Evolutionary conservation across 2,113 vertebrate species (phyloP).

Genomic region (Ornithorhynchus anatinus): DNA sequence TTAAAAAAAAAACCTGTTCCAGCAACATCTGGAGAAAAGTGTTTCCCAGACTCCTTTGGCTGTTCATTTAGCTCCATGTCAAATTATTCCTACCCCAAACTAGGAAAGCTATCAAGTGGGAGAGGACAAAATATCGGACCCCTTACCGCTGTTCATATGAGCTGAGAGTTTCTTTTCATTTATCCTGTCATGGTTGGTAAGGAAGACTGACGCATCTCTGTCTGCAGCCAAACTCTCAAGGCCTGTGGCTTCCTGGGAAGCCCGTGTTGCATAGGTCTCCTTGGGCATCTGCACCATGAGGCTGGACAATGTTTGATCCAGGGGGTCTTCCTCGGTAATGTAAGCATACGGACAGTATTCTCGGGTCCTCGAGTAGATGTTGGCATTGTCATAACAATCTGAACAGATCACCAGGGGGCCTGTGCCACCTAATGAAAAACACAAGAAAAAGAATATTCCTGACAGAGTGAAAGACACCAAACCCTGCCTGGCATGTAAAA

Average conservation of each 20-base stretch:
- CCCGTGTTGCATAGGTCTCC: constrained; percentile 55
- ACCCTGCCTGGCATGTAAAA: neutral
- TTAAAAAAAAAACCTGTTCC: too few species aligned
- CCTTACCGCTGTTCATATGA: constrained; percentile 75
- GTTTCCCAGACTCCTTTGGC: too few species aligned
- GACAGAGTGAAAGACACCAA: neutral
- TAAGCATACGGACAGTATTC: constrained; percentile 93
- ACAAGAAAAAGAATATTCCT: neutral
- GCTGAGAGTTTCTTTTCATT: constrained; percentile 65
- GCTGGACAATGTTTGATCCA: constrained; percentile 78
- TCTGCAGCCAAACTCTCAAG: constrained; percentile 72
- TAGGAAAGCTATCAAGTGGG: neutral
- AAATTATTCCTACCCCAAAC: too few species aligned
- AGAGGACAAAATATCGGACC: neutral
- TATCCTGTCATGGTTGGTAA: constrained; percentile 73
- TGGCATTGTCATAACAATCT: constrained; percentile 95
- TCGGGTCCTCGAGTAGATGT: constrained; percentile 89
- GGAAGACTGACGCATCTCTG: constrained; percentile 73
- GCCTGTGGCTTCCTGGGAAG: constrained; percentile 61
- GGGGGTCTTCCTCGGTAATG: constrained; percentile 81
- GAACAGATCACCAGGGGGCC: constrained; percentile 89
- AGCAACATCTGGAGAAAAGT: too few species aligned
- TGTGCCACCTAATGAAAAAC: constrained; percentile 58
- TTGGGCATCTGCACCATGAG: constrained; percentile 73
- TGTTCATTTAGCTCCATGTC: neutral